A percentile compares a stretch with the other conserved stretches of the same genome.
Evolutionary conservation across 2,888 invertebrate species (phyloP).

Genomic region (Scotopteryx bipunctaria): DNA sequence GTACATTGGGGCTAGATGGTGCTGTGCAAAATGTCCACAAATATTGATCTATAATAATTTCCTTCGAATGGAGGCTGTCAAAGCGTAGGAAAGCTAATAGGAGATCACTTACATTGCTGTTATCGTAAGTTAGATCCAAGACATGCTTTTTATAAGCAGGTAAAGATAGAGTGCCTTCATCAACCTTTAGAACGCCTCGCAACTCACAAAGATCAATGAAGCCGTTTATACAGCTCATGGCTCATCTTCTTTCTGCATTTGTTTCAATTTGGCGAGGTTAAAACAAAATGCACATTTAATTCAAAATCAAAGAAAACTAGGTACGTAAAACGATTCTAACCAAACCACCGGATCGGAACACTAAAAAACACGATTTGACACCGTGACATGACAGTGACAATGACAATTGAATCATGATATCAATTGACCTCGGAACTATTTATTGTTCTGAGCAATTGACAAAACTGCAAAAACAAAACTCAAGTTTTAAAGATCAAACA

Average conservation of each 20-base stretch:
- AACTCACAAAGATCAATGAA: not conserved
- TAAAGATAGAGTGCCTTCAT: not conserved
- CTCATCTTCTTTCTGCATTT: not conserved
- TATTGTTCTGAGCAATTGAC: too few species aligned
- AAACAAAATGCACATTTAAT: not conserved
- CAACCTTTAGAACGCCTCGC: not conserved
- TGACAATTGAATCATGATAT: too few species aligned
- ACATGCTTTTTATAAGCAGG: conserved; percentile 8
- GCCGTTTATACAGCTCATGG: not conserved
- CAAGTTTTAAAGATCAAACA: too few species aligned
- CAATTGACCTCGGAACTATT: too few species aligned
- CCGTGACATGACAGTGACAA: not conserved
- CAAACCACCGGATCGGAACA: not conserved
- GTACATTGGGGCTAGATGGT: too few species aligned
- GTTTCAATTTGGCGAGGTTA: not conserved
- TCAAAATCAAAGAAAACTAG: not conserved
- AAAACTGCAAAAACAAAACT: too few species aligned
- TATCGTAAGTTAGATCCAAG: not conserved
- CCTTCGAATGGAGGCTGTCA: too few species aligned
- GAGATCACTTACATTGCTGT: not conserved
- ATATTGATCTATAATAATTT: too few species aligned
- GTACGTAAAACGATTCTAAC: not conserved
- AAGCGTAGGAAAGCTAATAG: not conserved
- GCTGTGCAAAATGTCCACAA: too few species aligned
- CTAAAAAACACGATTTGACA: not conserved